A percentile compares a stretch with the other conserved stretches of the same genome.
phyloP scores from a whole-genome alignment of 1,140 invertebrate genomes.

The Cardiocondyla obscurior region DNA sequence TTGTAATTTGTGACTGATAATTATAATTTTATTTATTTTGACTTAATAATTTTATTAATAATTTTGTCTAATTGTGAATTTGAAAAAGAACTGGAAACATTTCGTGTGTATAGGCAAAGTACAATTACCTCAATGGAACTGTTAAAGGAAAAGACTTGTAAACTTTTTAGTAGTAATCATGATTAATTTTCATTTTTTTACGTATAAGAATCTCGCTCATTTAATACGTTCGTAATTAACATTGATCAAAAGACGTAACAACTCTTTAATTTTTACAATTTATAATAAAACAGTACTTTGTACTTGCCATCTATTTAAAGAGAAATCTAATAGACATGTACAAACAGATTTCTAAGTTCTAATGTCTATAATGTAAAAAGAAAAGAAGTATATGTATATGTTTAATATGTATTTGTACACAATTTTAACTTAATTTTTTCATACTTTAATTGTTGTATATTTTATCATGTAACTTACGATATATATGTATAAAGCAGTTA shows the following conservation, averaged over 20 bases:
- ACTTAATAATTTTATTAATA: constrained; percentile 18
- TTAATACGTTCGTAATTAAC: neutral
- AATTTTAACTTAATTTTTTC: constrained; percentile 33
- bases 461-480: constrained; percentile 13
- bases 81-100: neutral
- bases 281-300: constrained; percentile 17
- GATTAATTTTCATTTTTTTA: constrained; percentile 3
- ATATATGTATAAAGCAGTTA: neutral
- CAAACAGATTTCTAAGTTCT: constrained; percentile 51
- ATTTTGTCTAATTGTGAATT: neutral
- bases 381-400: neutral
- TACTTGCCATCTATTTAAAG: neutral
- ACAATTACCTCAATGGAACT: neutral
- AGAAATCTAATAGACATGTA: constrained; percentile 14
- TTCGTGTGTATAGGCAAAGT: neutral
- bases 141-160: neutral
- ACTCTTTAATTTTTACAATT: constrained; percentile 9
- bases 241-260: neutral
- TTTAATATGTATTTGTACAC: neutral
- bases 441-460: constrained; percentile 1
- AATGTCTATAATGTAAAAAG: constrained; percentile 58
- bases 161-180: neutral
- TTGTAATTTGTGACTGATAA: constrained; percentile 8
- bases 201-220: constrained; percentile 10
- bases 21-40: constrained; percentile 52